phyloP scores from a whole-genome alignment of 2,113 vertebrate species.

The Thomomys bottae region DNA sequence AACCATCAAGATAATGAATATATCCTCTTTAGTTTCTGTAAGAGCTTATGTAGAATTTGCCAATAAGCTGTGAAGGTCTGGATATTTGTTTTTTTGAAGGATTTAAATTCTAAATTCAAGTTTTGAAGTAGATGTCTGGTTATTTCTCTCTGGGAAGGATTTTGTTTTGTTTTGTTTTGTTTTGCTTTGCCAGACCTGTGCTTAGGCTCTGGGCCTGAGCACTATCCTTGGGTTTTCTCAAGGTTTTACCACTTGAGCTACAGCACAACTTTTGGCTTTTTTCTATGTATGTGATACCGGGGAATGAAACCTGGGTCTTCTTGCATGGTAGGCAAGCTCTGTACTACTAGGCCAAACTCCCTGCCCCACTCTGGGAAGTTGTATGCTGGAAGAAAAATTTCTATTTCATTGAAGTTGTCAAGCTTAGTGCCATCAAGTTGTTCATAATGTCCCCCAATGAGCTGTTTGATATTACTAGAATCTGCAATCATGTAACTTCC shows the following conservation, averaged over 20 bases:
- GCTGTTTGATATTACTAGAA: background rate
- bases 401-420: background rate
- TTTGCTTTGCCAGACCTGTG: too few relatives aligned
- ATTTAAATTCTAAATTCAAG: constrained; percentile 4
- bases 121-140: background rate
- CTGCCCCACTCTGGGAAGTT: background rate
- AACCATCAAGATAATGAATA: background rate
- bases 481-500: background rate
- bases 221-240: too few relatives aligned
- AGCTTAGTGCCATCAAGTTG: background rate
- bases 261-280: too few relatives aligned
- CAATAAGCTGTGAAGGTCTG: background rate
- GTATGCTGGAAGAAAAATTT: background rate
- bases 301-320: too few relatives aligned
- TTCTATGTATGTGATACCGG: too few relatives aligned
- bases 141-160: too few relatives aligned
- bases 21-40: background rate
- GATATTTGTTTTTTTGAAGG: background rate
- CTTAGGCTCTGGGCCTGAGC: too few relatives aligned
- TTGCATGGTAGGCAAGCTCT: too few relatives aligned
- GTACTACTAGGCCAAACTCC: too few relatives aligned
- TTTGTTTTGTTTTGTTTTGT: too few relatives aligned
- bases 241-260: too few relatives aligned
- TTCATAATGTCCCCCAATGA: background rate
- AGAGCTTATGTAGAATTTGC: background rate